Evolutionary conservation across 1,140 invertebrate species (phyloP).

Genomic region (Drosophila seguyi): DNA sequence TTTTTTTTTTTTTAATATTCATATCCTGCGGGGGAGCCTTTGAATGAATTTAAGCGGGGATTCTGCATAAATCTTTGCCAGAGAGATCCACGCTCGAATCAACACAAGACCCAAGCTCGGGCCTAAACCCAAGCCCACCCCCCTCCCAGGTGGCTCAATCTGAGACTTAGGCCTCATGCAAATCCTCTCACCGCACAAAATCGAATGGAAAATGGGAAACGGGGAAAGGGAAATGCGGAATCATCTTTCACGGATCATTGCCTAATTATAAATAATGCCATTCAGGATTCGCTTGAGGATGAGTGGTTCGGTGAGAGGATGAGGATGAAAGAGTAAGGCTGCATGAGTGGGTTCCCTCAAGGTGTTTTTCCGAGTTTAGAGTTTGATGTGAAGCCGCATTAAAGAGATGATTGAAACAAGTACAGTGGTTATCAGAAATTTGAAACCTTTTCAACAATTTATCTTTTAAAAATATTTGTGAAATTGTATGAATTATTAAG

Average conservation of each 20-base stretch:
- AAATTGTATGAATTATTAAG: background rate
- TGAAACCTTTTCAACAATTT: background rate
- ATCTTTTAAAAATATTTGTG: background rate
- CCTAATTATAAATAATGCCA: conserved; percentile 81
- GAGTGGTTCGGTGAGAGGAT: conserved; percentile 8
- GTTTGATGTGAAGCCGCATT: conserved; percentile 21
- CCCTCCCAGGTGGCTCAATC: conserved; percentile 23
- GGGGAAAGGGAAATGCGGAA: conserved; percentile 63
- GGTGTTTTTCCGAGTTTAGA: conserved; percentile 49
- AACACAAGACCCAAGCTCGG: conserved; percentile 62
- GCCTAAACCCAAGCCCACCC: conserved; percentile 27
- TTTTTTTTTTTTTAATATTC: conserved; percentile 71
- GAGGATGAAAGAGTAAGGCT: conserved; percentile 17
- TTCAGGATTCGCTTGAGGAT: conserved; percentile 49
- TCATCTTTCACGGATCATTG: conserved; percentile 84
- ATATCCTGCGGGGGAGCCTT: conserved; percentile 56
- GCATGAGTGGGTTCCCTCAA: conserved; percentile 54
- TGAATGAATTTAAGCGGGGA: conserved; percentile 47
- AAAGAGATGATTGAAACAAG: background rate
- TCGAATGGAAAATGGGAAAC: conserved; percentile 51
- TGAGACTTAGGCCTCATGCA: conserved; percentile 56
- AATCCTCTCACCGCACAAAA: conserved; percentile 72
- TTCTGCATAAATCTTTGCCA: conserved; percentile 63
- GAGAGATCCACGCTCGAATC: conserved; percentile 68
- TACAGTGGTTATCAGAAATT: background rate